Percentiles rank a stretch among this genome's conserved stretches.
phyloP scores from a whole-genome alignment of 2,113 vertebrate species.

The Paradoxurus hermaphroditus region DNA sequence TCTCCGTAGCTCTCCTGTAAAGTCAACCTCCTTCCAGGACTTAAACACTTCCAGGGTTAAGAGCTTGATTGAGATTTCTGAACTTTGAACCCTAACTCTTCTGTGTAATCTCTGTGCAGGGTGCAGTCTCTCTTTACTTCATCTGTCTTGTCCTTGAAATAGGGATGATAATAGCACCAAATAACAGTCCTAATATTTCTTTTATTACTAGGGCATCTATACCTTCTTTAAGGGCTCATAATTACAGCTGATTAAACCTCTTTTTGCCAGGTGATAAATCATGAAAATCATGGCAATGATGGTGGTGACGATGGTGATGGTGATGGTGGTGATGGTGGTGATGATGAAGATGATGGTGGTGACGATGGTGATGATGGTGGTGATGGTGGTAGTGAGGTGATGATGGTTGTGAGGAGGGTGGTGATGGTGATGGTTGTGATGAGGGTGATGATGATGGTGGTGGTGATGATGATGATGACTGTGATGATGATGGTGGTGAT shows the following conservation, averaged over 20 bases:
- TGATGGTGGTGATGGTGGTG: accelerated
- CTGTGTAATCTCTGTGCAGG: accelerated
- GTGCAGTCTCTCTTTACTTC: background rate
- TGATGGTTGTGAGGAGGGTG: accelerated
- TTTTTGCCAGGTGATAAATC: background rate
- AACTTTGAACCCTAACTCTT: background rate
- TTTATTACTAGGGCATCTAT: background rate
- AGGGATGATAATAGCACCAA: accelerated
- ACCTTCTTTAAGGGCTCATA: background rate
- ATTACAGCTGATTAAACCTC: background rate
- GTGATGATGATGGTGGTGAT: background rate
- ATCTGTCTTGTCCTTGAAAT: background rate
- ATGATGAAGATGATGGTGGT: accelerated
- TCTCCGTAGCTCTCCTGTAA: accelerated
- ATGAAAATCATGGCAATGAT: background rate
- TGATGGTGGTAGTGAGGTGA: accelerated
- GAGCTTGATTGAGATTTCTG: accelerated
- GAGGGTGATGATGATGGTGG: accelerated
- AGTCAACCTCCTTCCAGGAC: background rate
- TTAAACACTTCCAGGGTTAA: accelerated
- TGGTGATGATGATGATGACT: accelerated
- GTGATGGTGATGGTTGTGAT: accelerated
- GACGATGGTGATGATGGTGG: accelerated
- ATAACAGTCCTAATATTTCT: background rate
- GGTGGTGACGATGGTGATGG: background rate